Evolutionary conservation across 2,888 invertebrate species (phyloP).

Genomic region (Hipparchia sbordonii): DNA sequence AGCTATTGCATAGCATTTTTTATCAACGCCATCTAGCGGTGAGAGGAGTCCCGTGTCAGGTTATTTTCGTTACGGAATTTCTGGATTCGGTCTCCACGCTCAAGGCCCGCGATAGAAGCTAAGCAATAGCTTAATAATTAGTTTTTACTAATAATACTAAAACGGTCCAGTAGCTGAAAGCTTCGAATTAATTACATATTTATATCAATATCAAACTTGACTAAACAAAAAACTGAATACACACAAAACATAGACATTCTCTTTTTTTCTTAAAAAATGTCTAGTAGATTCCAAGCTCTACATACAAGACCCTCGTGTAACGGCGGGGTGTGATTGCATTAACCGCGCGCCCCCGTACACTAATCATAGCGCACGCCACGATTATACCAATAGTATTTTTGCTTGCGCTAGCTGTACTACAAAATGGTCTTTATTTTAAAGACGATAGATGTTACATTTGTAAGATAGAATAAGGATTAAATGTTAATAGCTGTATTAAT

Average conservation of each 20-base stretch:
- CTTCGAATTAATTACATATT: too few relatives aligned
- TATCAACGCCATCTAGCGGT: too few relatives aligned
- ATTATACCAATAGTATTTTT: slow-evolving; percentile 31
- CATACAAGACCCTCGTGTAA: slow-evolving; percentile 26
- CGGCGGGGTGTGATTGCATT: slow-evolving; percentile 46
- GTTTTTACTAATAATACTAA: too few relatives aligned
- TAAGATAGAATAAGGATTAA: slow-evolving; percentile 16
- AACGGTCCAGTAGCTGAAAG: too few relatives aligned
- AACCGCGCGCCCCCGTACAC: slow-evolving; percentile 45
- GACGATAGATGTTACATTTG: not conserved
- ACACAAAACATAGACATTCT: not conserved
- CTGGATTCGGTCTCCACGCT: too few relatives aligned
- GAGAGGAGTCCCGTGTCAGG: too few relatives aligned
- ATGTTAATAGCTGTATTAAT: slow-evolving; percentile 31
- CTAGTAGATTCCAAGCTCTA: slow-evolving; percentile 15
- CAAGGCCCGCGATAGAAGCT: too few relatives aligned
- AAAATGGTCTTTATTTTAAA: slow-evolving; percentile 13
- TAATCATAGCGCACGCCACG: slow-evolving; percentile 38
- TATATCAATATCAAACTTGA: too few relatives aligned
- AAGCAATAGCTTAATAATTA: too few relatives aligned
- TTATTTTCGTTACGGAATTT: too few relatives aligned
- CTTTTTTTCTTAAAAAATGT: not conserved
- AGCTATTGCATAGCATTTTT: too few relatives aligned
- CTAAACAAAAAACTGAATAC: not conserved
- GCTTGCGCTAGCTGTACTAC: not conserved